Evolutionary conservation across 53 echinoderm and acorn worm species (phyloP).

Genomic region (Crossaster papposus): DNA sequence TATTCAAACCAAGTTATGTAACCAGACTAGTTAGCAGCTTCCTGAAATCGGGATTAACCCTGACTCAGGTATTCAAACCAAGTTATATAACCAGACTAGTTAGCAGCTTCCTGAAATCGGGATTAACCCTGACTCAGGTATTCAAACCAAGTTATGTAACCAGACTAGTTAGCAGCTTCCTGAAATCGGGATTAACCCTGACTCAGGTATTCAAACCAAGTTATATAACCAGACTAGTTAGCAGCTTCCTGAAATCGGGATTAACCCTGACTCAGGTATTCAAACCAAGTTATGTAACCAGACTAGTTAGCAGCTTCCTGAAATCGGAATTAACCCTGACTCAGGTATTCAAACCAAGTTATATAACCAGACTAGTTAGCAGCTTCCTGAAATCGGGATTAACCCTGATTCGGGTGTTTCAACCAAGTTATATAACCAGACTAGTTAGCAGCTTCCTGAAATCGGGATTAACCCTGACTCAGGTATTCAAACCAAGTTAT

Average conservation of each 20-base stretch:
- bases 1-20: constrained; percentile 7
- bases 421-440: not conserved
- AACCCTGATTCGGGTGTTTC: constrained; percentile 64
- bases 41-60: constrained; percentile 52
- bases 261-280: constrained; percentile 68
- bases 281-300: not conserved
- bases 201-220: constrained; percentile 69
- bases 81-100: constrained; percentile 17
- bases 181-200: too few species aligned
- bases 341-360: constrained; percentile 62
- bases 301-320: not conserved
- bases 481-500: too few species aligned
- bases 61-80: constrained; percentile 67
- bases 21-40: not conserved
- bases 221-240: not conserved
- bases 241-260: too few species aligned
- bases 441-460: not conserved
- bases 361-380: not conserved
- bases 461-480: too few species aligned
- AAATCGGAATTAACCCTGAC: not conserved
- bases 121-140: constrained; percentile 69
- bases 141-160: not conserved
- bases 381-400: too few species aligned
- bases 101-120: constrained; percentile 80
- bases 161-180: not conserved